Conservation (phyloP, 2,888 invertebrate genomes). For the Brenthis ino region DNA sequence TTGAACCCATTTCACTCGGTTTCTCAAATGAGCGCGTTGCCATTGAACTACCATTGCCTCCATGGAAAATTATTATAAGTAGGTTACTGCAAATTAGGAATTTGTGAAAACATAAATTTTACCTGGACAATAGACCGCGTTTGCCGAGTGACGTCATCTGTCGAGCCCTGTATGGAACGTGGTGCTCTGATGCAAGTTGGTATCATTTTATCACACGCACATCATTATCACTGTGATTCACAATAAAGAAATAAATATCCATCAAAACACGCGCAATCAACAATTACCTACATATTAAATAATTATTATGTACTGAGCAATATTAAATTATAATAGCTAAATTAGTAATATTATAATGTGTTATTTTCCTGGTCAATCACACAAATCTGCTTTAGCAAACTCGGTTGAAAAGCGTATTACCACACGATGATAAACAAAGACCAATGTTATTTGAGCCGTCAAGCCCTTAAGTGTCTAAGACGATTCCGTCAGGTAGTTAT, state of each 20-base stretch:
- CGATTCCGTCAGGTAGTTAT: conserved; percentile 44
- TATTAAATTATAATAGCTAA: neutral
- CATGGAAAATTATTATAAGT: neutral
- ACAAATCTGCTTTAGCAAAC: conserved; percentile 8
- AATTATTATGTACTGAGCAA: neutral
- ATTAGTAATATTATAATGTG: conserved; percentile 1
- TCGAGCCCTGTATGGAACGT: conserved; percentile 87
- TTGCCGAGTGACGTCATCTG: conserved; percentile 88
- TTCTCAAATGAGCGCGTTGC: too few relatives aligned
- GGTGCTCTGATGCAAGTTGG: conserved; percentile 88
- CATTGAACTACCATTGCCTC: neutral
- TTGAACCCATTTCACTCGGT: too few relatives aligned
- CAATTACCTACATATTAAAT: neutral
- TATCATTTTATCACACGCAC: conserved; percentile 75
- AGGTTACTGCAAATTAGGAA: neutral
- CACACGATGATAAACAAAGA: conserved; percentile 48
- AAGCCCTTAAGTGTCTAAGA: conserved; percentile 41
- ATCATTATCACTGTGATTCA: conserved; percentile 35
- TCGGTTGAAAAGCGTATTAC: conserved; percentile 24
- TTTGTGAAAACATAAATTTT: conserved; percentile 38
- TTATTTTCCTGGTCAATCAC: conserved; percentile 13
- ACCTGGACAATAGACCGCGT: conserved; percentile 88
- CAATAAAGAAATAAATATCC: neutral
- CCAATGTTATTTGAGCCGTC: conserved; percentile 50
- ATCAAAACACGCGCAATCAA: neutral